Base-by-base conservation (phyloP, 2,888 invertebrate genomes). In the Eupsilia transversa region DNA sequence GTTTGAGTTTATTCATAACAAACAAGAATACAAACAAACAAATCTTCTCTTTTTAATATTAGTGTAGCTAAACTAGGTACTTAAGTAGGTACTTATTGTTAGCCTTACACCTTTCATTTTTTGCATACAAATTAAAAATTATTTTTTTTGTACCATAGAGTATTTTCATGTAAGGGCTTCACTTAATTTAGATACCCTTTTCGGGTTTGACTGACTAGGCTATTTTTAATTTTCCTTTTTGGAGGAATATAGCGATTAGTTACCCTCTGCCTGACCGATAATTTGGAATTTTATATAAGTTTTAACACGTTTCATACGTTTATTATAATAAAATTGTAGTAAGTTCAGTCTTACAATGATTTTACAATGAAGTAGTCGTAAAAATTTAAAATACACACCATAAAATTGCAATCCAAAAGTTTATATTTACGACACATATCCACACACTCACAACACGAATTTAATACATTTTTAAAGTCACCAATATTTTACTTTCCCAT, bases 381-480 rank as follows among this genome's bases (percentile, higher is more conserved):
- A 49, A 70, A 63, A 52, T 59, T 38, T 38, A 20, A 23, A 63
- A 68, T 83, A 86, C 87, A 79, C 54, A 86, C 87, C 87, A 68
- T 76, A 33, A 59, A 69, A 69, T 69, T 82, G 74, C 77, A 81
- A 82, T 85, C 83, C 86, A 78, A 64, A n/a, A 60, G 61, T 76
- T 57, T 60, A 68, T 59, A 61, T 64, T 71, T 71, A 76, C 75
- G 60, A 78, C 80, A 80, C 83, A 82, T 81, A 77, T 72, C 78
- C 82, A 84, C 84, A 86, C 83, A 81, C 72, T 77, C 77, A 85
- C 69, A 82, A 59, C 72, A 76, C 75, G 61, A 67, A 38, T 69
- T 72, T 60, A 49, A 60, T 57, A 57, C n/a, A 61, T 77, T 73
- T 72, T 38, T 10, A 7, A 27, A 86, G 67, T 74, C 74, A 70